These are phyloP conservation scores for Lithodes maja DNA, from an alignment of 2,888 invertebrate genomes.

Conservation along the genomic window DNA sequence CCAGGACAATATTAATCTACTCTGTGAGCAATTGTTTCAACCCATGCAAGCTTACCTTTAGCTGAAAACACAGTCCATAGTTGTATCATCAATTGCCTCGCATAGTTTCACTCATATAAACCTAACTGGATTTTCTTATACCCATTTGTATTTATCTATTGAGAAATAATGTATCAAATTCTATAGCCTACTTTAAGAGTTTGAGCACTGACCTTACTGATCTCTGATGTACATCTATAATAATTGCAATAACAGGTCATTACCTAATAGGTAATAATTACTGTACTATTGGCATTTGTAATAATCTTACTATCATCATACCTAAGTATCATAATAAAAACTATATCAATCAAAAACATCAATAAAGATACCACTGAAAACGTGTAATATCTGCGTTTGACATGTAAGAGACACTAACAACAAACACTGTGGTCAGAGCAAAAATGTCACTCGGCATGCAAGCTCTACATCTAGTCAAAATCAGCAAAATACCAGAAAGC, in stretches of 20 bases:
- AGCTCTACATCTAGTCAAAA: constrained; percentile 51
- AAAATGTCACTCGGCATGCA: constrained; percentile 62
- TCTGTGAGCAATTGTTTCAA: not conserved
- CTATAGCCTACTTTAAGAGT: no score
- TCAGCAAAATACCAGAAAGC: constrained; percentile 43
- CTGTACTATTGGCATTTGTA: not conserved
- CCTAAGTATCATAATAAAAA: not conserved
- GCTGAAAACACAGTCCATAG: not conserved
- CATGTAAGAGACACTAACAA: constrained; percentile 35
- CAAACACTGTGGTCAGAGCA: constrained; percentile 20
- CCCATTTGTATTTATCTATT: no score
- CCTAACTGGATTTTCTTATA: not conserved
- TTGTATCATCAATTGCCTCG: not conserved
- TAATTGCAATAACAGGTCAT: not conserved
- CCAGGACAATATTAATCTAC: no score
- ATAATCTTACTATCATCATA: not conserved
- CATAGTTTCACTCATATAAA: not conserved
- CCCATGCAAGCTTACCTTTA: not conserved
- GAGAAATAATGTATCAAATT: no score
- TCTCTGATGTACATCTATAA: not conserved
- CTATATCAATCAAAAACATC: not conserved
- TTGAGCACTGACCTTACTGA: not conserved
- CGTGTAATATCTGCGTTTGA: not conserved
- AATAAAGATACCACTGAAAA: not conserved
- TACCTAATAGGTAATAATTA: not conserved